These are phyloP conservation scores for Drosophila parabipectinata DNA, from an alignment of 1,140 invertebrate species.

Conservation along the genomic window DNA sequence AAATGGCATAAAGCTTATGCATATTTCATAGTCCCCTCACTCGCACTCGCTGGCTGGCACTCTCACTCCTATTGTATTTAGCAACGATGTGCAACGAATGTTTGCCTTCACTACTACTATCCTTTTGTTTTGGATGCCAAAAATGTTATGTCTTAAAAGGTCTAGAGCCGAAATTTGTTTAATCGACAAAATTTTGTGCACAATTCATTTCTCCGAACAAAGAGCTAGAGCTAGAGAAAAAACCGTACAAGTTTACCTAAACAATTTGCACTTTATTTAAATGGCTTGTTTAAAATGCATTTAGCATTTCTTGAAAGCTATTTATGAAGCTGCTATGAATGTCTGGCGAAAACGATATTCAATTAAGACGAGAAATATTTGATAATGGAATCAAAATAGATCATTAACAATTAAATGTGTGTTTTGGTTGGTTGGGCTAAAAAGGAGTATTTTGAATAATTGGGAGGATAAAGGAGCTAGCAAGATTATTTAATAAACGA, in stretches of 20 bases:
- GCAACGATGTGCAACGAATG: constrained; percentile 22
- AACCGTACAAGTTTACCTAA: constrained; percentile 1
- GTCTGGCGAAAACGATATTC: too few relatives aligned
- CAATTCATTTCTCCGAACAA: constrained; percentile 10
- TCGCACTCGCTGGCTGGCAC: background rate
- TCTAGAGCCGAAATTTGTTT: constrained; percentile 21
- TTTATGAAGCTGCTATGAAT: background rate
- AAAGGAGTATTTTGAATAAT: too few relatives aligned
- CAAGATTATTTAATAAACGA: too few relatives aligned
- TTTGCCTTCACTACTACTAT: constrained; percentile 30
- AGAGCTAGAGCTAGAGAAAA: constrained; percentile 10
- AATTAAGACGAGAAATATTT: too few relatives aligned
- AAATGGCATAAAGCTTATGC: constrained; percentile 51
- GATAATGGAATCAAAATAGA: too few relatives aligned
- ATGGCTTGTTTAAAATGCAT: constrained; percentile 3
- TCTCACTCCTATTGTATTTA: constrained; percentile 27
- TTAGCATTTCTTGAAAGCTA: background rate
- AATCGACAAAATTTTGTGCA: constrained; percentile 42
- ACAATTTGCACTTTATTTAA: constrained; percentile 15
- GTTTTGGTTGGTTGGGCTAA: too few relatives aligned
- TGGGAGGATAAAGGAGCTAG: too few relatives aligned
- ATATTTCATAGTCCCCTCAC: constrained; percentile 46
- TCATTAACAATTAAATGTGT: too few relatives aligned
- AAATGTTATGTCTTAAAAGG: constrained; percentile 16
- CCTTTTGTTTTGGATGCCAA: constrained; percentile 3